These are phyloP conservation scores for Vespertilio murinus DNA, from an alignment of 2,797 vertebrate genomes.

Conservation along the genomic window DNA sequence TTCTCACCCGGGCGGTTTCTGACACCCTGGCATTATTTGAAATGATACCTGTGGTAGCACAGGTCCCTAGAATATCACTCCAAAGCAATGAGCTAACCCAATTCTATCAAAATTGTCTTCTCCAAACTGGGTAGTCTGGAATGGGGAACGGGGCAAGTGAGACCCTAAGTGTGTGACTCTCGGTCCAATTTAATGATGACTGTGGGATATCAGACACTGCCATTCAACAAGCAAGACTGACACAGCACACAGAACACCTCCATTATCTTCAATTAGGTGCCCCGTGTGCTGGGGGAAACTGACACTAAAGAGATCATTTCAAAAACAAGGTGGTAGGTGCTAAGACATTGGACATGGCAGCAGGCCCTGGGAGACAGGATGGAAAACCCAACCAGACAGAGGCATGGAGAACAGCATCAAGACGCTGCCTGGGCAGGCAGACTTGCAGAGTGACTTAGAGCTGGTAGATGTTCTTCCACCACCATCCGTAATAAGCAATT, in stretches of 20 bases:
- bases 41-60: background rate
- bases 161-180: background rate
- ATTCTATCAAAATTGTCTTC: background rate
- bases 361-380: background rate
- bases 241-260: background rate
- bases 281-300: background rate
- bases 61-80: background rate
- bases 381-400: background rate
- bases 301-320: background rate
- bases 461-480: background rate
- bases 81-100: background rate
- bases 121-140: background rate
- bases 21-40: background rate
- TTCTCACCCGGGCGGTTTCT: background rate
- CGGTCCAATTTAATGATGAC: background rate
- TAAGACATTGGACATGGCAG: background rate
- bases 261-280: background rate
- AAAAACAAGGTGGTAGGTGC: background rate
- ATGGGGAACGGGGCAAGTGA: background rate
- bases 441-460: background rate
- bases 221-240: background rate
- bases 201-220: background rate
- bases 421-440: fast-evolving
- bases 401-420: background rate
- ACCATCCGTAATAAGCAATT: background rate